These are phyloP conservation scores for Pseudopodoces humilis DNA, from an alignment of 2,113 vertebrate species.

Conservation along the genomic window DNA sequence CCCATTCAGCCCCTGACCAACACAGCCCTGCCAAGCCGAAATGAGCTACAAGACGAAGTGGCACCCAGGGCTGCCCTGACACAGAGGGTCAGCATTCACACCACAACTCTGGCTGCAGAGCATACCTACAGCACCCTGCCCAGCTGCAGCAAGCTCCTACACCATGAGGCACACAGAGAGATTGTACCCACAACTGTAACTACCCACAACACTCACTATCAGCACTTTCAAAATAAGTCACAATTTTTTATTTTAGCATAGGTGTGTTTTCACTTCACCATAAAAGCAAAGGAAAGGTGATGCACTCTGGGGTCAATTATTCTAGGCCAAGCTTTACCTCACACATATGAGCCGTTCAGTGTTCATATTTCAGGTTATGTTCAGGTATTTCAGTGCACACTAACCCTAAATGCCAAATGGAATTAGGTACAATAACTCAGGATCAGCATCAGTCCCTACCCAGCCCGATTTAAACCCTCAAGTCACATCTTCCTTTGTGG, in stretches of 20 bases:
- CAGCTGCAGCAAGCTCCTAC: background rate
- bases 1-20: background rate
- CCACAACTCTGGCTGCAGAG: background rate
- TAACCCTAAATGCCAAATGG: background rate
- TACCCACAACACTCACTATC: background rate
- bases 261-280: background rate
- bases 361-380: too few species aligned
- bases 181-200: background rate
- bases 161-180: background rate
- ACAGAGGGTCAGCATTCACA: background rate
- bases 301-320: fast-evolving
- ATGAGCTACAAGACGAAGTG: background rate
- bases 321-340: background rate
- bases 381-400: background rate
- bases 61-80: background rate
- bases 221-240: background rate
- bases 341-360: fast-evolving
- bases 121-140: background rate
- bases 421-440: background rate
- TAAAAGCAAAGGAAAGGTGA: background rate
- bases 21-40: background rate
- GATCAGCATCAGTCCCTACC: background rate
- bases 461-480: background rate
- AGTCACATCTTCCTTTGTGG: background rate
- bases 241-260: background rate